Evolutionary conservation across 2,888 invertebrate species (phyloP), one percentile per base, ranked within the genome.

Genomic region (Poecilobothrus nobilitatus): DNA sequence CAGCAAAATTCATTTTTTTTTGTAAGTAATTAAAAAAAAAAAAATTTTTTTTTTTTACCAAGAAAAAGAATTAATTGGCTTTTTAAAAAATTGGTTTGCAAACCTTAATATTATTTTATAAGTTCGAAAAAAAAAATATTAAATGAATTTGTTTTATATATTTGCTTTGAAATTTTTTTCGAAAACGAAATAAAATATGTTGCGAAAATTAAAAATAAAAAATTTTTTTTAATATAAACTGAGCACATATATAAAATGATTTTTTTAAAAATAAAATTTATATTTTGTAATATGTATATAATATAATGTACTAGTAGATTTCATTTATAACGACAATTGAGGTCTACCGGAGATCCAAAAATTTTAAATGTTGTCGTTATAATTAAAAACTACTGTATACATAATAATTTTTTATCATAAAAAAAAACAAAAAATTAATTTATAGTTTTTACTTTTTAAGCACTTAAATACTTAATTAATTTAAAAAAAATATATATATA

Each of bases 391-490:
- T 37, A 37, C 8, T 37, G 12, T 37, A 37, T 34, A 37, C 37
- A 37, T 7, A 34, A 8, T 34, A 37, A 37, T 12, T 10, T 37
- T 37, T 37, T 37, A 37, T n/a, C n/a, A n/a, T 27, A 27, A 41
- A 41, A 41, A 9, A 41, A 41, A 41, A 41, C n/a, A 41, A 5
- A 41, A 41, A 41, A 41, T 41, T 1, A 41, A 41, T 41, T 1
- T 15, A 41, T 12, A 41, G 15, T 6, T 41, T 6, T 41, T 12
- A 12, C 15, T 41, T 12, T 18, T 18, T 53, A 53, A 53, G 53
- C 53, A 53, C 53, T 53, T 53, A 53, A 53, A 53, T 53, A 53
- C 53, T 53, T 53, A 53, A 53, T 18, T 18, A 53, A 53, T 53
- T 18, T 44, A 44, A 44, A 53, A 37, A 37, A 37, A 10, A 37